Conservation (phyloP, 1,140 invertebrate genomes). For the Cotesia vestalis region DNA sequence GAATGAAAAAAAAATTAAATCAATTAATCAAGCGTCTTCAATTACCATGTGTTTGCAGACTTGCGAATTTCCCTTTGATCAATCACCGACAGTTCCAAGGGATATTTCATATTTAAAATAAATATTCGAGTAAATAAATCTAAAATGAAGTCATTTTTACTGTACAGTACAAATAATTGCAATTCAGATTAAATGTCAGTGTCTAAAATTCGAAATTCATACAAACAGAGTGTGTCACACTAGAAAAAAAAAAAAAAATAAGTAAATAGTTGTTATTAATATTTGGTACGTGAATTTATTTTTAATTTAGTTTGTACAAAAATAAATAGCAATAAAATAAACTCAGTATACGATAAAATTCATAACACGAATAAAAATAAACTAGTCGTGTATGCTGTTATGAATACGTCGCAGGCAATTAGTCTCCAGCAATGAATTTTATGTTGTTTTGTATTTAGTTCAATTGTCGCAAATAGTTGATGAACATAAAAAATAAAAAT, state of each 20-base stretch:
- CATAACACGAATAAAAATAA: conserved; percentile 16
- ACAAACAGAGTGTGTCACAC: background rate
- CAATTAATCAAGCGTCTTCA: no score
- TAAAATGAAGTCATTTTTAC: background rate
- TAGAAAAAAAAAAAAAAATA: background rate
- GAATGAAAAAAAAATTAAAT: no score
- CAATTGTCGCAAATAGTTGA: background rate
- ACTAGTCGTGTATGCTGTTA: background rate
- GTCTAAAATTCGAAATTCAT: background rate
- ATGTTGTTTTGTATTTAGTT: background rate
- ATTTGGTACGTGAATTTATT: background rate
- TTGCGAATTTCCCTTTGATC: no score
- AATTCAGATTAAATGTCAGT: background rate
- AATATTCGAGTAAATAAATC: no score
- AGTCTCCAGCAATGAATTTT: background rate
- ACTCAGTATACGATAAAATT: conserved; percentile 8
- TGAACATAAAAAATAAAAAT: conserved; percentile 11
- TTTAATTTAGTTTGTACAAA: background rate
- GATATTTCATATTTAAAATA: no score
- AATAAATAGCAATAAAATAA: no score
- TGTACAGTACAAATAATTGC: background rate
- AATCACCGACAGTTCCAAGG: no score
- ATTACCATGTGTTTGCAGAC: no score
- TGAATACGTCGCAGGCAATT: conserved; percentile 5
- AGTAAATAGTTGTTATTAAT: no score